Evolutionary conservation across 1,140 invertebrate species (phyloP).

Genomic region (Galendromus occidentalis): DNA sequence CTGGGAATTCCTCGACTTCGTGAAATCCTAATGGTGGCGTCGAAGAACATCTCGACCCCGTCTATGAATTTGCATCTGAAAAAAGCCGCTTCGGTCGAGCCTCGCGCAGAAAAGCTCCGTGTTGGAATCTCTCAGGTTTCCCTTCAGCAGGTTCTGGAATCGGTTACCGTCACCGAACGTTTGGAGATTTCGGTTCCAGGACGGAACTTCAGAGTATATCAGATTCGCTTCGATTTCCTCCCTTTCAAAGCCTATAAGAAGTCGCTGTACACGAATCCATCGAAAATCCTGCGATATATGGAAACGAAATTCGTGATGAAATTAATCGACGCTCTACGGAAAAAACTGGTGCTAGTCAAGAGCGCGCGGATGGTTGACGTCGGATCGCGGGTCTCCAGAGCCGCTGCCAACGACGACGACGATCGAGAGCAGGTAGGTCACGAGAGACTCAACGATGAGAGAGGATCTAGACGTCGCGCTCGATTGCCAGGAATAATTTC

Average conservation of each 20-base stretch:
- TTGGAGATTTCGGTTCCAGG: conserved; percentile 27
- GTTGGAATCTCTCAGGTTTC: conserved; percentile 32
- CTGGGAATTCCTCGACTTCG: conserved; percentile 83
- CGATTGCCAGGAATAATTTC: no score
- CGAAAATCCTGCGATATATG: conserved; percentile 35
- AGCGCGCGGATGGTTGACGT: background rate
- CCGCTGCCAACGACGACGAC: background rate
- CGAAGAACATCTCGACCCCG: conserved; percentile 77
- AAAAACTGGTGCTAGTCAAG: conserved; percentile 19
- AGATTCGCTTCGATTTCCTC: conserved; percentile 44
- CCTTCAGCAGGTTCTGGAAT: conserved; percentile 52
- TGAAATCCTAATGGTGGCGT: conserved; percentile 92
- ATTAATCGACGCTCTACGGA: conserved; percentile 23
- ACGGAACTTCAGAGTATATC: conserved; percentile 22
- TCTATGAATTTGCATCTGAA: conserved; percentile 77
- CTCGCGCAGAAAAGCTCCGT: background rate
- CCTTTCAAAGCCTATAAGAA: conserved; percentile 46
- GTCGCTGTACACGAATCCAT: conserved; percentile 45
- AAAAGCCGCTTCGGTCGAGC: background rate
- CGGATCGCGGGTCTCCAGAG: background rate
- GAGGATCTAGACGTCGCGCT: background rate
- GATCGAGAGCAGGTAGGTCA: conserved; percentile 12
- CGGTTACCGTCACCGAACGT: conserved; percentile 42
- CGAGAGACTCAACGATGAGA: background rate
- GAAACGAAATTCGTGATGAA: conserved; percentile 29